Percentiles rank a stretch among this genome's conserved stretches.
Evolutionary conservation across 2,888 invertebrate species (phyloP).

Genomic region (Meta bourneti): DNA sequence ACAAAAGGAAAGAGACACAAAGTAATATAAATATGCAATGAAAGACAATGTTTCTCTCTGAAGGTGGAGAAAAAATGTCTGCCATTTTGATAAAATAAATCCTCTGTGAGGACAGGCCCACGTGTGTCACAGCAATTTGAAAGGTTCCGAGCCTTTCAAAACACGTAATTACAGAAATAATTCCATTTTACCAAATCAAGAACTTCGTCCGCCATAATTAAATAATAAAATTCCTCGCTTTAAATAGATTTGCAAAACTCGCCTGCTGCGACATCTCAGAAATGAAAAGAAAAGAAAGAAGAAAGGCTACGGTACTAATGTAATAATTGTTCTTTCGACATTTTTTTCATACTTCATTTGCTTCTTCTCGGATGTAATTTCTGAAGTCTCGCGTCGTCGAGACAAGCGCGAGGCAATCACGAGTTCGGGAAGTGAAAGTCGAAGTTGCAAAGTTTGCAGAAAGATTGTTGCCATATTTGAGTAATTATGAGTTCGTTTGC

Average conservation of each 20-base stretch:
- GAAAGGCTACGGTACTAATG: conserved; percentile 68
- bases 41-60: conserved; percentile 24
- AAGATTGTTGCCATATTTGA: conserved; percentile 73
- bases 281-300: conserved; percentile 48
- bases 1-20: conserved; percentile 56
- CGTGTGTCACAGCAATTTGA: conserved; percentile 67
- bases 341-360: conserved; percentile 60
- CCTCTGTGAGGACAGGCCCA: conserved; percentile 6
- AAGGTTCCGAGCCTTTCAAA: conserved; percentile 62
- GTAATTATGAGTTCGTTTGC: conserved; percentile 72
- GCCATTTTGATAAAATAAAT: conserved; percentile 72
- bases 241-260: conserved; percentile 76
- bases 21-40: conserved; percentile 59
- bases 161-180: conserved; percentile 75
- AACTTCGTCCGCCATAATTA: conserved; percentile 73
- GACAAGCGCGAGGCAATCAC: conserved; percentile 46
- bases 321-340: conserved; percentile 74
- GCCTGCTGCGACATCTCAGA: conserved; percentile 28
- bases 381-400: conserved; percentile 41
- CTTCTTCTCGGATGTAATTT: conserved; percentile 70
- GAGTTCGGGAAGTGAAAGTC: conserved; percentile 40
- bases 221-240: conserved; percentile 75
- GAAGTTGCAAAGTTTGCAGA: conserved; percentile 72
- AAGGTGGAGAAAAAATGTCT: conserved; percentile 34
- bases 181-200: conserved; percentile 75